Evolutionary conservation across 1,140 invertebrate genomes (phyloP).

Genomic region (Drosophila setifemur): DNA sequence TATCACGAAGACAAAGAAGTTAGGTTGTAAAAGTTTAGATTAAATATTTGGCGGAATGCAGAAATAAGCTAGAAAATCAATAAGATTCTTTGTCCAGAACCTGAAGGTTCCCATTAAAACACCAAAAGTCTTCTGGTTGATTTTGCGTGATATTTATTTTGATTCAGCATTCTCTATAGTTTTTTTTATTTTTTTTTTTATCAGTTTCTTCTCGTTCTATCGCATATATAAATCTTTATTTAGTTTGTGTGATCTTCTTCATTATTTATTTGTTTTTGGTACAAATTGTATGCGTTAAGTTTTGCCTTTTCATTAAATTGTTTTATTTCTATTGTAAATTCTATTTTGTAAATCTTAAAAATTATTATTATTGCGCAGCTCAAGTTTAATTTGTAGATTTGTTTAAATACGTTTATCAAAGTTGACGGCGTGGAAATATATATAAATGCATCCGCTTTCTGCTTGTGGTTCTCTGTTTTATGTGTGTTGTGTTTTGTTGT

Average conservation of each 20-base stretch:
- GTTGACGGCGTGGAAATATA: conserved; percentile 64
- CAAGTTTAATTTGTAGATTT: conserved; percentile 48
- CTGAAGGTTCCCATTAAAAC: neutral
- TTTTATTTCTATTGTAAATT: conserved; percentile 64
- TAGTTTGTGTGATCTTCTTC: conserved; percentile 57
- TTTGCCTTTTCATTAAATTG: conserved; percentile 35
- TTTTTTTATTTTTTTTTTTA: conserved; percentile 12
- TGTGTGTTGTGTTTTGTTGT: neutral
- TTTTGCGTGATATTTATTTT: conserved; percentile 73
- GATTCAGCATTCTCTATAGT: conserved; percentile 68
- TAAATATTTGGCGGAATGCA: no score
- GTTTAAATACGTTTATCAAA: conserved; percentile 67
- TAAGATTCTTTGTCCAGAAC: no score
- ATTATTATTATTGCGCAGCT: conserved; percentile 71
- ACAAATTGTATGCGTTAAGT: conserved; percentile 64
- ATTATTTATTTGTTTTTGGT: conserved; percentile 50
- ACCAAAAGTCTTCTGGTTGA: conserved; percentile 18
- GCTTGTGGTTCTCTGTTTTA: conserved; percentile 53
- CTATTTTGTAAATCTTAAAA: conserved; percentile 78
- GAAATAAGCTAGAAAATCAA: neutral
- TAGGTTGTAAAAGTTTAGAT: no score
- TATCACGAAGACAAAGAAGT: no score
- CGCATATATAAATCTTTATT: conserved; percentile 56
- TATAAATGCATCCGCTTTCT: conserved; percentile 72
- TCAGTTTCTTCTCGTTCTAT: conserved; percentile 37